Base-by-base conservation (phyloP, 2,888 invertebrate genomes). In the Drosophila eohydei region DNA sequence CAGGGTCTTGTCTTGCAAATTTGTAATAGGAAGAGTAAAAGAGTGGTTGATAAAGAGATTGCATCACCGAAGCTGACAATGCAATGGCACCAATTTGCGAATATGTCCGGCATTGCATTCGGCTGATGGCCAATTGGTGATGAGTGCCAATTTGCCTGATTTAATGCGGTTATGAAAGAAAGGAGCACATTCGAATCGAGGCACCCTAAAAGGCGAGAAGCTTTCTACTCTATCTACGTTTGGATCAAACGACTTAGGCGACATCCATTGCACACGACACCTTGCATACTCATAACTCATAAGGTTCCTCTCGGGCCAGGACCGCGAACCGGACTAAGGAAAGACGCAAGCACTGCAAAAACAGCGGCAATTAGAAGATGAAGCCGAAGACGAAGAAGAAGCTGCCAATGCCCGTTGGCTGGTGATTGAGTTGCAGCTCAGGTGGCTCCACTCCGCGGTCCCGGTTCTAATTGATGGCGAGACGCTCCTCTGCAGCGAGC, bases 401-500 rank as follows among this genome's bases (percentile, higher is more conserved):
- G 77, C 77, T 74, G 79, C 77, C 81, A 71, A 77, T 81, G 74
- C 84, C 81, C 76, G 59, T 41, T 75, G 72, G 57, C 64, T 73
- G 71, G 69, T 85, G 80, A 84, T 84, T 84, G 84, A 84, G 84
- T 85, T 88, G 86, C 88, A 80, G 88, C 86, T 85, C 80, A 84
- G 80, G 82, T 84, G 80, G 66, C 68, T 75, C 36, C 46, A 4
- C 32, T 61, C 66, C 58, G 71, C 67, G 54, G 61, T 73, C 75
- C 65, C 68, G 65, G 71, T 69, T 72, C 70, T 82, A 85, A 85
- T 80, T 83, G 86, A 83, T 85, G 81, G 63, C 70, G 80, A 80
- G 77, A 80, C 72, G 76, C 66, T 74, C 58, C 69, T 81, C 72
- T 60, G 72, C 67, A 66, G 68, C 70, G 71, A 65, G 50, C 68